Evolutionary conservation across 2,888 invertebrate species (phyloP).

Genomic region (Drosophila flavopinicola): DNA sequence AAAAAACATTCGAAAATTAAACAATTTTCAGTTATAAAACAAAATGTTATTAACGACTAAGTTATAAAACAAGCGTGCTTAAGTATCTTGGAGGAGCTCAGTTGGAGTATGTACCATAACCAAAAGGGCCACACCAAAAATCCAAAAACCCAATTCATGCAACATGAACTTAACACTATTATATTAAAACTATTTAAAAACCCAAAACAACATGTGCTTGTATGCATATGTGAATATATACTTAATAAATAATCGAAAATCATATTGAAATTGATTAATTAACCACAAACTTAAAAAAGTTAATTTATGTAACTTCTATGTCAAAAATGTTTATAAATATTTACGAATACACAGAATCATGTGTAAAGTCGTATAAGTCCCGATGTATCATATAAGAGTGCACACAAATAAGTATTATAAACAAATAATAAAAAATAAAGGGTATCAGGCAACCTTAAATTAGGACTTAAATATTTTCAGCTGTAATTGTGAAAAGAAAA

Average conservation of each 20-base stretch:
- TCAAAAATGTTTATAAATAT: constrained; percentile 3
- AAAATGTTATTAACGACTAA: constrained; percentile 55
- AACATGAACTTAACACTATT: constrained; percentile 36
- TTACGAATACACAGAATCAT: constrained; percentile 3
- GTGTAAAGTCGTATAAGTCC: constrained; percentile 6
- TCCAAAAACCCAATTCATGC: constrained; percentile 49
- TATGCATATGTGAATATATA: background rate
- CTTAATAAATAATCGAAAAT: constrained; percentile 5
- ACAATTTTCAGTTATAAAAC: constrained; percentile 44
- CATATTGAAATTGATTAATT: background rate
- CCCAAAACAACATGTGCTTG: background rate
- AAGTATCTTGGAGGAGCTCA: constrained; percentile 18
- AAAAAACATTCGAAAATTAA: constrained; percentile 52
- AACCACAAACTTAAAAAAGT: constrained; percentile 21
- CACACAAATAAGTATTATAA: constrained; percentile 13
- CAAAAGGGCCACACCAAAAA: constrained; percentile 25
- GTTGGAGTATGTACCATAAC: constrained; percentile 35
- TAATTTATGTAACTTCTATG: constrained; percentile 6
- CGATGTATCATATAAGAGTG: background rate
- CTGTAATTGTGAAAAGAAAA: constrained; percentile 60
- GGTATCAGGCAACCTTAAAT: constrained; percentile 42
- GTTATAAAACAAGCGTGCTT: constrained; percentile 50
- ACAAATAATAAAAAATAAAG: constrained; percentile 18
- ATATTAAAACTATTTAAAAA: background rate
- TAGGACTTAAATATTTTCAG: constrained; percentile 61